These are phyloP conservation scores for Altica lythri DNA, from an alignment of 2,888 invertebrate genomes.

Conservation along the genomic window DNA sequence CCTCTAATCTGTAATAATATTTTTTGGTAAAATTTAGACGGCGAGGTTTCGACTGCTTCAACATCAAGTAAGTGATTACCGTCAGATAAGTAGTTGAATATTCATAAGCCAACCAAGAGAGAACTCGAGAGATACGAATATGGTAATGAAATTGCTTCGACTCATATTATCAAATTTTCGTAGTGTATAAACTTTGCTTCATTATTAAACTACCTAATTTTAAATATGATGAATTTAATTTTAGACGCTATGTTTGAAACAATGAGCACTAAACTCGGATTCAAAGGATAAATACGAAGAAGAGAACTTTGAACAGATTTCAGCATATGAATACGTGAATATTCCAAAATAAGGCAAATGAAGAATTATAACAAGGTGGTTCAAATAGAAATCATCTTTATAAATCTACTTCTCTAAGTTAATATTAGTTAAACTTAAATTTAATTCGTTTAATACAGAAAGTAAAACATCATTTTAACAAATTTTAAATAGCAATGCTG, in stretches of 20 bases:
- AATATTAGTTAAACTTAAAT: too few species aligned
- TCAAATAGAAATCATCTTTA: too few species aligned
- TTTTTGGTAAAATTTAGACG: slow-evolving; percentile 1
- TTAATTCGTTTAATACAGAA: too few species aligned
- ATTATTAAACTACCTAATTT: slow-evolving; percentile 45
- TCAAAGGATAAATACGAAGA: slow-evolving; percentile 20
- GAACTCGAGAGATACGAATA: slow-evolving; percentile 47
- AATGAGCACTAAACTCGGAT: slow-evolving; percentile 29
- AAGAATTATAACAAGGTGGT: too few species aligned
- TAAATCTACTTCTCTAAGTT: too few species aligned
- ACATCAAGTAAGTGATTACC: slow-evolving; percentile 46
- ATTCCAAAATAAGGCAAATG: slow-evolving; percentile 13
- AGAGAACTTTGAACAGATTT: slow-evolving; percentile 7
- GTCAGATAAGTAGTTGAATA: slow-evolving; percentile 49
- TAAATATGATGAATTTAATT: slow-evolving; percentile 41
- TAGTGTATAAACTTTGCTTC: slow-evolving; percentile 48
- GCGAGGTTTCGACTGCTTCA: slow-evolving; percentile 37
- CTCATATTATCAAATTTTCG: slow-evolving; percentile 51
- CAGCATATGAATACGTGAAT: slow-evolving; percentile 13
- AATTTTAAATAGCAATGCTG: too few species aligned
- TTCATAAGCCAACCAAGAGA: slow-evolving; percentile 48
- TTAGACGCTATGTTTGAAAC: slow-evolving; percentile 33
- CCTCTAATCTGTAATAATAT: slow-evolving; percentile 9
- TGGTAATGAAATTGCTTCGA: slow-evolving; percentile 51
- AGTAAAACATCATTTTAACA: too few species aligned